phyloP scores from a whole-genome alignment of 2,797 vertebrate genomes.

The Anas georgica region DNA sequence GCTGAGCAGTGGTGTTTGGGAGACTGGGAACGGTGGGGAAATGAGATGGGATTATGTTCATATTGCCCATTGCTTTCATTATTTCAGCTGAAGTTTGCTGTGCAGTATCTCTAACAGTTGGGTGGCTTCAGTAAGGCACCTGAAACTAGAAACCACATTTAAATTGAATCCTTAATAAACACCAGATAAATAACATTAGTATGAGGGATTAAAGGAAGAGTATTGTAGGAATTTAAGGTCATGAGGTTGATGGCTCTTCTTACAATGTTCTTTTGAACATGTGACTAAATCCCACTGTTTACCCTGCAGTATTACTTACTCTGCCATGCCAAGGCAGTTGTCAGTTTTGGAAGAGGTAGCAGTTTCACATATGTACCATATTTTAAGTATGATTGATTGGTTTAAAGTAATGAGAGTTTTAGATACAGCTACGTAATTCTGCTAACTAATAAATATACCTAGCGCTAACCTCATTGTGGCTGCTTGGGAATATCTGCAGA shows the following conservation, averaged over 20 bases:
- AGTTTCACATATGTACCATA: conserved; percentile 66
- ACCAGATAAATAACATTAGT: conserved; percentile 59
- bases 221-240: conserved; percentile 46
- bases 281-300: conserved; percentile 4
- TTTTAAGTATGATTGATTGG: conserved; percentile 51
- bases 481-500: background rate
- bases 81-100: background rate
- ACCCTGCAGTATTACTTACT: conserved; percentile 13
- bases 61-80: background rate
- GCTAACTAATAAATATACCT: background rate
- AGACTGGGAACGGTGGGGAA: background rate
- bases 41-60: background rate
- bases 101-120: background rate
- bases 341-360: conserved; percentile 43
- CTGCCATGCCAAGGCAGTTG: conserved; percentile 27
- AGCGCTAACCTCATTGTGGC: background rate
- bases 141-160: conserved; percentile 58
- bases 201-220: conserved; percentile 51
- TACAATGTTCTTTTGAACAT: background rate
- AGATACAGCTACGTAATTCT: conserved; percentile 20
- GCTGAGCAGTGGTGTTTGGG: background rate
- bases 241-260: background rate
- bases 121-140: background rate
- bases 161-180: background rate
- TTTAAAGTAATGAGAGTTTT: conserved; percentile 20